A percentile compares a stretch with the other conserved stretches of the same genome.
These are phyloP conservation scores for Platypus cylindrus DNA, from an alignment of 2,888 invertebrate species.

Conservation along the genomic window DNA sequence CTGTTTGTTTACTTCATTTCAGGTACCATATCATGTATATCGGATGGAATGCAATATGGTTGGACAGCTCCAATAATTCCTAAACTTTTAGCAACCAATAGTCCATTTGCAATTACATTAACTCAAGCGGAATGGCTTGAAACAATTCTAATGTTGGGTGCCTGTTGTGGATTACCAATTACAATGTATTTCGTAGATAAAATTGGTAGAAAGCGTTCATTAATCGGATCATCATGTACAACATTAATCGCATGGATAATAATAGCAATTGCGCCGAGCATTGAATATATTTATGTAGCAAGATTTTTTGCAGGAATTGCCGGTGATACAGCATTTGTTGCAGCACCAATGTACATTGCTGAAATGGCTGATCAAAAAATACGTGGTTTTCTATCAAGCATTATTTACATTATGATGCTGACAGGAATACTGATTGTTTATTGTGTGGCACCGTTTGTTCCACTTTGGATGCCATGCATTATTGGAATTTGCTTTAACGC, in stretches of 20 bases:
- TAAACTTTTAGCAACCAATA: conserved; percentile 22
- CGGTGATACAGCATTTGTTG: conserved; percentile 33
- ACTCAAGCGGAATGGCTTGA: conserved; percentile 26
- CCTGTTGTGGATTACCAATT: conserved; percentile 27
- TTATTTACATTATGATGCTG: conserved; percentile 33
- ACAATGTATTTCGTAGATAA: conserved; percentile 29
- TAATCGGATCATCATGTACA: conserved; percentile 27
- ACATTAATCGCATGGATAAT: conserved; percentile 30
- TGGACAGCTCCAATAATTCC: conserved; percentile 34
- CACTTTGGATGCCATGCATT: conserved; percentile 24
- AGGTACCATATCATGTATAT: conserved; percentile 32
- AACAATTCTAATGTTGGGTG: conserved; percentile 24
- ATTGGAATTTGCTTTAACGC: conserved; percentile 20
- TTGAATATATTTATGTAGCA: conserved; percentile 28
- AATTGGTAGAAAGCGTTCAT: conserved; percentile 29
- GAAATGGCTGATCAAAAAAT: conserved; percentile 34
- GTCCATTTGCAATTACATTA: conserved; percentile 25
- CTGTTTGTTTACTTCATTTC: conserved; percentile 18
- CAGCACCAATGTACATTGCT: conserved; percentile 34
- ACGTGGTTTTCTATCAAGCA: conserved; percentile 31
- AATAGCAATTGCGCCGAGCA: conserved; percentile 26
- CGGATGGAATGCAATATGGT: conserved; percentile 35
- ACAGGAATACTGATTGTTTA: conserved; percentile 32
- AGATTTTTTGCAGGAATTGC: conserved; percentile 31
- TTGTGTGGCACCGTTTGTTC: conserved; percentile 28